Evolutionary conservation across 2,113 vertebrate species (phyloP).

Genomic region (Nerophis lumbriciformis): DNA sequence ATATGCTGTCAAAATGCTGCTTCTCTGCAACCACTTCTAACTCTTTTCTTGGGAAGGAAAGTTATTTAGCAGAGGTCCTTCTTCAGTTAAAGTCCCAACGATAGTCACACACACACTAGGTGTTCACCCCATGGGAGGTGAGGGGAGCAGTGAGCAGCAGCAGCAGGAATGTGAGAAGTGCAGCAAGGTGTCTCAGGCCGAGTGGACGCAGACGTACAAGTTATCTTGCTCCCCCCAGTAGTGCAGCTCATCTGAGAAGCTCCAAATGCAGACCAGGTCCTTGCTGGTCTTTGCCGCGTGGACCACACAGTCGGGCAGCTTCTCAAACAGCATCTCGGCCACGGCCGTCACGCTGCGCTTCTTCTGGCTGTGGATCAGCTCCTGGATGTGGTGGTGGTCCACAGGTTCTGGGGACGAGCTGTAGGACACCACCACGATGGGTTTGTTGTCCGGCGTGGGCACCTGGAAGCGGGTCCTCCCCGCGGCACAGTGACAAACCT

Average conservation of each 20-base stretch:
- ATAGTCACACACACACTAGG: too few species aligned
- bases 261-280: slow-evolving; percentile 63
- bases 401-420: slow-evolving; percentile 68
- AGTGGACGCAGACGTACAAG: slow-evolving; percentile 68
- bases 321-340: slow-evolving; percentile 60
- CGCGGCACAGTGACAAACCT: slow-evolving; percentile 52
- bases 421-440: slow-evolving; percentile 70
- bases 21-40: too few species aligned
- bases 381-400: slow-evolving; percentile 53
- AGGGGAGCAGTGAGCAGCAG: slow-evolving; percentile 5
- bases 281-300: slow-evolving; percentile 62
- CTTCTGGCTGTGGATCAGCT: slow-evolving; percentile 64
- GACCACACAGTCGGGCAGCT: slow-evolving; percentile 58
- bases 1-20: too few species aligned
- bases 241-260: slow-evolving; percentile 67
- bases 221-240: slow-evolving; percentile 69
- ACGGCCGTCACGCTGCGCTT: slow-evolving; percentile 38
- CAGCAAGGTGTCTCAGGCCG: slow-evolving; percentile 41
- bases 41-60: too few species aligned
- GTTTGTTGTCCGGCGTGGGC: slow-evolving; percentile 45
- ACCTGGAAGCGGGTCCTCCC: slow-evolving; percentile 71
- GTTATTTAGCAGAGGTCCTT: too few species aligned
- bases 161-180: neutral
- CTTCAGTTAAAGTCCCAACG: too few species aligned
- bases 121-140: too few species aligned